These are phyloP conservation scores for Pristionchus maxplancki DNA, from an alignment of 2,888 invertebrate genomes.

Conservation along the genomic window DNA sequence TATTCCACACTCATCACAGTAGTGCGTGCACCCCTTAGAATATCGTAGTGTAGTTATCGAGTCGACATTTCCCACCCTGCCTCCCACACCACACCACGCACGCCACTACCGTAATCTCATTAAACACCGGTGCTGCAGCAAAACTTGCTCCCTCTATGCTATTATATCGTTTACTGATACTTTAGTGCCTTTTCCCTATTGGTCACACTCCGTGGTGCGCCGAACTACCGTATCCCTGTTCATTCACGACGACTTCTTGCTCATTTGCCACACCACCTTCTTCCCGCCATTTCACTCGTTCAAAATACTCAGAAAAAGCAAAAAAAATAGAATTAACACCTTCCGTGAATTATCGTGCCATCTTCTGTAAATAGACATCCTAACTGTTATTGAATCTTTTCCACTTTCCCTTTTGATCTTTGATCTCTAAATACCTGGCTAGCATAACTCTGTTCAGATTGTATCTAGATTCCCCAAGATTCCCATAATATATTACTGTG, in stretches of 20 bases:
- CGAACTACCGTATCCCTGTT: slow-evolving; percentile 25
- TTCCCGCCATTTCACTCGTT: slow-evolving; percentile 23
- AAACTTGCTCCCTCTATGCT: background rate
- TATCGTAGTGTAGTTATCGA: slow-evolving; percentile 8
- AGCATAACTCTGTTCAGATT: slow-evolving; percentile 37
- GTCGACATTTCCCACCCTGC: background rate
- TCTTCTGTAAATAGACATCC: slow-evolving; percentile 32
- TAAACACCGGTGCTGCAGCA: slow-evolving; percentile 33
- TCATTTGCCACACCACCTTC: slow-evolving; percentile 29
- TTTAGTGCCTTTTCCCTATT: slow-evolving; percentile 3
- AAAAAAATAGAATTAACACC: background rate
- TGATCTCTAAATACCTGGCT: slow-evolving; percentile 40
- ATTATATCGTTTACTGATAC: background rate
- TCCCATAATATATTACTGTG: slow-evolving; percentile 40
- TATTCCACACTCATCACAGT: slow-evolving; percentile 19
- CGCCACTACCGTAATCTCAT: slow-evolving; percentile 38
- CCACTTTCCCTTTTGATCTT: slow-evolving; percentile 41
- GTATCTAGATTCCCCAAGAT: slow-evolving; percentile 31
- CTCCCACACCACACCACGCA: slow-evolving; percentile 10
- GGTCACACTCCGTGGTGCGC: background rate
- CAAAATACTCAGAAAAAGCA: background rate
- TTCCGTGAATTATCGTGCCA: slow-evolving; percentile 29
- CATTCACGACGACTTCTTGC: background rate
- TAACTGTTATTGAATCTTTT: background rate
- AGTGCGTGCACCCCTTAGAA: slow-evolving; percentile 34